phyloP scores from a whole-genome alignment of 2,113 vertebrate genomes.

The Antechinus stuartii region DNA sequence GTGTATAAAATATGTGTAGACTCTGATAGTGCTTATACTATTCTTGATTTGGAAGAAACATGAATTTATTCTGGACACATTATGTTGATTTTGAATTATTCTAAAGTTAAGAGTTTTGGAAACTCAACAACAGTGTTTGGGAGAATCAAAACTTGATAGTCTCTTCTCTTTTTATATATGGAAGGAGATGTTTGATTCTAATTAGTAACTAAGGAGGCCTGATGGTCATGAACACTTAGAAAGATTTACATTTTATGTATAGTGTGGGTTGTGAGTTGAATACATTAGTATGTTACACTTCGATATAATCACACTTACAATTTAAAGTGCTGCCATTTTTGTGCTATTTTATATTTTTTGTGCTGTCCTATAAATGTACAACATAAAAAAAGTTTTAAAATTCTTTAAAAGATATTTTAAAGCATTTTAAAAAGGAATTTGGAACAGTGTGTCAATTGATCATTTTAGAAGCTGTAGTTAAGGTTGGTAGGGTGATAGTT shows the following conservation, averaged over 20 bases:
- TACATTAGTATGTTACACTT: slow-evolving; percentile 28
- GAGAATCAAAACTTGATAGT: slow-evolving; percentile 40
- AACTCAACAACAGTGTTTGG: neutral
- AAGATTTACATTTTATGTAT: neutral
- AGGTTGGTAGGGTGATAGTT: neutral
- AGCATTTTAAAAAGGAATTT: neutral
- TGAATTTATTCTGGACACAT: slow-evolving; percentile 9
- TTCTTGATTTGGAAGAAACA: slow-evolving; percentile 47
- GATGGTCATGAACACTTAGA: neutral
- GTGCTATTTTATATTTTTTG: slow-evolving; percentile 15
- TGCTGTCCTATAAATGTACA: neutral
- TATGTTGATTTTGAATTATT: slow-evolving; percentile 40
- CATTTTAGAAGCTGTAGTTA: slow-evolving; percentile 19
- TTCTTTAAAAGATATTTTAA: neutral
- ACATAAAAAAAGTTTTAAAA: neutral
- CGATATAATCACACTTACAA: neutral
- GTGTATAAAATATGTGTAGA: slow-evolving; percentile 13
- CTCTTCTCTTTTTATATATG: slow-evolving; percentile 39
- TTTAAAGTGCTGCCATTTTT: slow-evolving; percentile 41
- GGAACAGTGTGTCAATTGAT: neutral
- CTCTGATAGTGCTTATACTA: slow-evolving; percentile 2
- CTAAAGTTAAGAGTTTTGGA: slow-evolving; percentile 18
- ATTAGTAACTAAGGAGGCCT: slow-evolving; percentile 28
- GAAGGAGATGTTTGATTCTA: slow-evolving; percentile 24
- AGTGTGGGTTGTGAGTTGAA: slow-evolving; percentile 36